A percentile compares a stretch with the other conserved stretches of the same genome.
These are phyloP conservation scores for Apus apus DNA, from an alignment of 2,113 vertebrate genomes.

Conservation along the genomic window DNA sequence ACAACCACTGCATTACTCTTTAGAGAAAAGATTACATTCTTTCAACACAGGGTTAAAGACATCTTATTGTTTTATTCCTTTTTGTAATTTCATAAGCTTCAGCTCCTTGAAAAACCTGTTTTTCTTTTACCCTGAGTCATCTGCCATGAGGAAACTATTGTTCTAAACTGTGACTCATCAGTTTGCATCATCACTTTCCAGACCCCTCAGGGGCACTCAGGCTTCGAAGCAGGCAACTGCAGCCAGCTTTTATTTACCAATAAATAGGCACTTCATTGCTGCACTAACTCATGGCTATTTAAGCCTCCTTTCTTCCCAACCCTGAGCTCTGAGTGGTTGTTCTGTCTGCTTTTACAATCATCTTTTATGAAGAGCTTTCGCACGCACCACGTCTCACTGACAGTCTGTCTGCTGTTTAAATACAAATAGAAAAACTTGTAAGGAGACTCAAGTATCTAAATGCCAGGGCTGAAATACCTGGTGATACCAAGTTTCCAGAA, in stretches of 20 bases:
- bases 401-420: not conserved
- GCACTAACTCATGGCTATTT: not conserved
- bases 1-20: not conserved
- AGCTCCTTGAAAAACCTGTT: constrained; percentile 40
- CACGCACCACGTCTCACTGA: not conserved
- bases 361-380: not conserved
- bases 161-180: constrained; percentile 44
- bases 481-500: not conserved
- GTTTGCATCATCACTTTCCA: constrained; percentile 19
- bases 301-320: not conserved
- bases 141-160: constrained; percentile 26
- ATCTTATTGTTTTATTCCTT: not conserved
- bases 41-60: not conserved
- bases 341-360: not conserved
- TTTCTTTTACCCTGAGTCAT: constrained; percentile 36
- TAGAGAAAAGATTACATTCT: not conserved
- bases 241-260: constrained; percentile 18
- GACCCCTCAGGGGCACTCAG: not conserved
- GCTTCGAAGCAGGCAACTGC: not conserved
- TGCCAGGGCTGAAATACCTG: not conserved
- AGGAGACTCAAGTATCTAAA: not conserved
- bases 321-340: not conserved
- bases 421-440: not conserved
- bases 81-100: not conserved
- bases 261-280: not conserved